Conservation (phyloP, 2,888 invertebrate species). For the Xestobium rufovillosum region DNA sequence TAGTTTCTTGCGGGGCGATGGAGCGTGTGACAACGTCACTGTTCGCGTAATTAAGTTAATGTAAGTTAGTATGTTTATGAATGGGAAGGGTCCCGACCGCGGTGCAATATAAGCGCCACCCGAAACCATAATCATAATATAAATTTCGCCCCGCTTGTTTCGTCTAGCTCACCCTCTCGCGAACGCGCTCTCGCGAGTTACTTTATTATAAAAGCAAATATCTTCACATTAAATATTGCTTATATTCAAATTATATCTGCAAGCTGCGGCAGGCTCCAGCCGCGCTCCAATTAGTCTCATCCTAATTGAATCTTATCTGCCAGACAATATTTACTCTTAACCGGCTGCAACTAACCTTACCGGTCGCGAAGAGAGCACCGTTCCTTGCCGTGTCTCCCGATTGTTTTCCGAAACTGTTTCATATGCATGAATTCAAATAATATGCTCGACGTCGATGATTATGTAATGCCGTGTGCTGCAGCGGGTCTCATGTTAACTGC, state of each 20-base stretch:
- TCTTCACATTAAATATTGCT: constrained; percentile 40
- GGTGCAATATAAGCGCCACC: constrained; percentile 35
- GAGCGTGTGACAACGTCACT: no score
- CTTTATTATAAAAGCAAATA: constrained; percentile 40
- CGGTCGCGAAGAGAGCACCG: not conserved
- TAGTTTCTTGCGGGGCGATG: no score
- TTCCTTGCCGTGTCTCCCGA: constrained; percentile 19
- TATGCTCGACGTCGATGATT: constrained; percentile 29
- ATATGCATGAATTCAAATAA: constrained; percentile 38
- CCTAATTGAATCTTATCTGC: constrained; percentile 40
- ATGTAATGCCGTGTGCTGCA: constrained; percentile 27
- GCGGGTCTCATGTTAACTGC: no score
- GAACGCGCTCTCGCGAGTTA: constrained; percentile 21
- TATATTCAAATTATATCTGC: constrained; percentile 40
- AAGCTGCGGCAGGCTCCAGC: constrained; percentile 26
- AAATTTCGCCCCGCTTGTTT: constrained; percentile 32
- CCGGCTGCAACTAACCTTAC: no score
- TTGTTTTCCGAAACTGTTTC: constrained; percentile 35
- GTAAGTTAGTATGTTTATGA: no score
- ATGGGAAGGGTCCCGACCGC: no score
- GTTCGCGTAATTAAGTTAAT: no score
- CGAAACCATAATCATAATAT: constrained; percentile 37
- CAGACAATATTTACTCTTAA: constrained; percentile 30
- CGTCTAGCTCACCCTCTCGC: constrained; percentile 12
- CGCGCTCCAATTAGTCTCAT: constrained; percentile 36